Evolutionary conservation across 2,888 invertebrate genomes (phyloP).

Genomic region (Caenorhabditis parvicauda): DNA sequence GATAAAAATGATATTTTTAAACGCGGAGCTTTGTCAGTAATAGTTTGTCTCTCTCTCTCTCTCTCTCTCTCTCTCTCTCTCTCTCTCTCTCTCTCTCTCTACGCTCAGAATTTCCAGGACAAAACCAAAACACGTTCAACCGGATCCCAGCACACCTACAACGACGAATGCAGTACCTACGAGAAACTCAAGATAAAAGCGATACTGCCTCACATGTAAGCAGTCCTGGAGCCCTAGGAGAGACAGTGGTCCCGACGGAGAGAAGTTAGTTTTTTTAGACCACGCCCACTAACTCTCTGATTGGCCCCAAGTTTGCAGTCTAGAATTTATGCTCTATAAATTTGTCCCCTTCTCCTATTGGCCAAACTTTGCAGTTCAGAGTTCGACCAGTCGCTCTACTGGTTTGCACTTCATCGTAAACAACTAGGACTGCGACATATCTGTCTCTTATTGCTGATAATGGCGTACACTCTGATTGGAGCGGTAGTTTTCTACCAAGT

Average conservation of each 20-base stretch:
- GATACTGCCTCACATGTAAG: neutral
- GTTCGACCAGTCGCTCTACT: conserved; percentile 42
- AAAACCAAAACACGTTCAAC: neutral
- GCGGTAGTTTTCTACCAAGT: conserved; percentile 36
- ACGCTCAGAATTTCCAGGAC: neutral
- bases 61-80: too few relatives aligned
- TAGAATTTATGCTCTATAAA: neutral
- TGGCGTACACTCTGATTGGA: conserved; percentile 33
- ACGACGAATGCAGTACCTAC: neutral
- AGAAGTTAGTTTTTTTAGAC: conserved; percentile 4
- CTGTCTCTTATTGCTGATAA: conserved; percentile 21
- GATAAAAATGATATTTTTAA: too few relatives aligned
- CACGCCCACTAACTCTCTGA: neutral
- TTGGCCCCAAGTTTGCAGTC: neutral
- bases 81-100: too few relatives aligned
- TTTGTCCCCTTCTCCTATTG: neutral
- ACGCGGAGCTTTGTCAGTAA: too few relatives aligned
- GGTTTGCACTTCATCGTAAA: conserved; percentile 33
- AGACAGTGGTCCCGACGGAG: conserved; percentile 9
- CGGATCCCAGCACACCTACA: neutral
- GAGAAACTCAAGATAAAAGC: neutral
- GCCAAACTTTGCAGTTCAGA: conserved; percentile 7
- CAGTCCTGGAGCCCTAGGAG: conserved; percentile 19
- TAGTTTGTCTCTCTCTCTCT: too few relatives aligned
- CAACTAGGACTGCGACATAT: conserved; percentile 41